Percentiles rank a stretch among this genome's conserved stretches.
Evolutionary conservation across 1,140 invertebrate species (phyloP).

Genomic region (Meteorus sp.): DNA sequence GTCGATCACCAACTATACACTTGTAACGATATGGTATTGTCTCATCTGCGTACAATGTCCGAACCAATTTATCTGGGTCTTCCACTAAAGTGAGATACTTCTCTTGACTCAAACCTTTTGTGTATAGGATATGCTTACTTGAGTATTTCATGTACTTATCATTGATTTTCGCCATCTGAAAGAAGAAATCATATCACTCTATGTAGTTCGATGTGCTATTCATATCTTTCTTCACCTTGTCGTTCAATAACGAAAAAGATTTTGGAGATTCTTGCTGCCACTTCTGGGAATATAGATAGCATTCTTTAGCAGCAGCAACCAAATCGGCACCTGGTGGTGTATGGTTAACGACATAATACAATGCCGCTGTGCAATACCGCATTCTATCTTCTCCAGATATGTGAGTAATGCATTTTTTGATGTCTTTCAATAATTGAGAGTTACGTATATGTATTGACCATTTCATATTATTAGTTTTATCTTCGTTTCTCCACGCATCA

Average conservation of each 20-base stretch:
- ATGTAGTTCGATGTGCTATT: not conserved
- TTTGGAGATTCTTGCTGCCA: constrained; percentile 27
- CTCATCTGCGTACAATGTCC: constrained; percentile 50
- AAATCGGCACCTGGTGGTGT: constrained; percentile 54
- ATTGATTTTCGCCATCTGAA: constrained; percentile 41
- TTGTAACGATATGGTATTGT: constrained; percentile 47
- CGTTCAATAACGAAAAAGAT: not conserved
- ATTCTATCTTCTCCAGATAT: constrained; percentile 44
- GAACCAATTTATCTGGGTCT: constrained; percentile 44
- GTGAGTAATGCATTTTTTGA: constrained; percentile 47
- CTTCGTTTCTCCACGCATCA: constrained; percentile 30
- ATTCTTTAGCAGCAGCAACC: constrained; percentile 51
- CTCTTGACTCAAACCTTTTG: constrained; percentile 44
- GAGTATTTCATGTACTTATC: constrained; percentile 49
- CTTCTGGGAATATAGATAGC: constrained; percentile 43
- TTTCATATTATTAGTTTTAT: constrained; percentile 15
- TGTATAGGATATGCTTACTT: constrained; percentile 50
- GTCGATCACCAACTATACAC: constrained; percentile 32
- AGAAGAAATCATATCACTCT: constrained; percentile 13
- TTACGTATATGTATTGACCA: constrained; percentile 45
- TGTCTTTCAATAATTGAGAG: constrained; percentile 43
- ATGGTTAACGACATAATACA: constrained; percentile 55
- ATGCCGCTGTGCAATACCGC: constrained; percentile 45
- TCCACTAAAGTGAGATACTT: constrained; percentile 47
- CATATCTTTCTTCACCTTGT: not conserved